Evolutionary conservation across 1,140 invertebrate species (phyloP).

Genomic region (Acromyrmex charruanus): DNA sequence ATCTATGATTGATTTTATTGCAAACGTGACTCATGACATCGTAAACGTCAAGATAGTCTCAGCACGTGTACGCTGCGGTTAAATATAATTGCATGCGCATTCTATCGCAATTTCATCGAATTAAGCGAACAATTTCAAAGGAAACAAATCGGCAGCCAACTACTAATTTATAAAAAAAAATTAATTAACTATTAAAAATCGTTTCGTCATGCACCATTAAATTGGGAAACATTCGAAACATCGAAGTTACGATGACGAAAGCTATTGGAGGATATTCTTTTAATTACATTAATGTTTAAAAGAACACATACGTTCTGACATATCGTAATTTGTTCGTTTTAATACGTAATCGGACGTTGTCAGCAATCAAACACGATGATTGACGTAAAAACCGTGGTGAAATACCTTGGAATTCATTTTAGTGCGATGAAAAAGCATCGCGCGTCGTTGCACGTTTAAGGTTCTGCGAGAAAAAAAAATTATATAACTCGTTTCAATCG

Average conservation of each 20-base stretch:
- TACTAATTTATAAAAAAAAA: background rate
- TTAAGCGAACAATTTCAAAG: background rate
- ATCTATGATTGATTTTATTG: constrained; percentile 60
- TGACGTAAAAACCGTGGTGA: constrained; percentile 28
- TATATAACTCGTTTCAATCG: constrained; percentile 16
- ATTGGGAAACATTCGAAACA: background rate
- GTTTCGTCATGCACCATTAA: background rate
- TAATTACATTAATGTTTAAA: constrained; percentile 16
- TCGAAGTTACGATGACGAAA: background rate
- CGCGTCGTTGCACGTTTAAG: background rate
- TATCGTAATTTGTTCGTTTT: constrained; percentile 13
- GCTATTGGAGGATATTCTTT: background rate
- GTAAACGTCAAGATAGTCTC: constrained; percentile 34
- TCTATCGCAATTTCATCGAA: background rate
- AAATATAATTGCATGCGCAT: constrained; percentile 30
- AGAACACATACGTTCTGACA: background rate
- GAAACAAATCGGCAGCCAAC: background rate
- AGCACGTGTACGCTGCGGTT: constrained; percentile 14
- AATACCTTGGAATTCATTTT: constrained; percentile 39
- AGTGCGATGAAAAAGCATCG: constrained; percentile 37
- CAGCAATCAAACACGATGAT: constrained; percentile 1
- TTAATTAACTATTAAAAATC: background rate
- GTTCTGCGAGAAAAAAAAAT: background rate
- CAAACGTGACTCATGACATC: constrained; percentile 50
- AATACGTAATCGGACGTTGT: background rate